Evolutionary conservation across 2,113 vertebrate species (phyloP), one percentile per base, ranked within the genome.

Genomic region (Brachirus orientalis): DNA sequence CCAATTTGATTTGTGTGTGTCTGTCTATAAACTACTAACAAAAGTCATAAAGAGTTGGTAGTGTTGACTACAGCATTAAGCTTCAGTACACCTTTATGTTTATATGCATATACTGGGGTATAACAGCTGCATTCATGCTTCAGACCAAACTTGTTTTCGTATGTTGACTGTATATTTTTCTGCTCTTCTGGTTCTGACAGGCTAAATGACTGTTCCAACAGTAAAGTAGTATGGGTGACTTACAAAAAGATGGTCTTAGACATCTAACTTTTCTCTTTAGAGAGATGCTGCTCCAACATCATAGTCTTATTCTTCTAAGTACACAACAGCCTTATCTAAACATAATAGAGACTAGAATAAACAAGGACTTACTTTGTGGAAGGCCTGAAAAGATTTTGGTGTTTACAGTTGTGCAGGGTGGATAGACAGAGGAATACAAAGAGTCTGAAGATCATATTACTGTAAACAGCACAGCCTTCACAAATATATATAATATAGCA

Each of bases 351-450:
- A 44, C 41, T 64, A 16, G 9, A 63, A 44, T 60, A 65, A 47
- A 51, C 68, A 71, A 51, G 20, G 16, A 10, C 10, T 17, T 52
- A 9, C 62, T 63, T 72, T 47, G 68, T 20, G 37, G 56, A 17
- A 1, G 45, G 50, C 54, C 40, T 43, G 35, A 62, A 61, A 65
- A 40, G 56, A 54, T 59, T 47, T 47, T 38, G 47, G 22, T 48
- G 52, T 66, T 79, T 67, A 16, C 45, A 36, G 43, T 33, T 16
- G 46, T 40, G 59, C 36, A 56, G 22, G 48, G 22, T 28, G 46
- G 22, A 72, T 6, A 72, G 14, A 76, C n/a, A 35, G 54, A 17
- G 60, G 69, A 71, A 79, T 56, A 61, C 52, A 68, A 51, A 53
- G 46, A 7, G 20, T n/a, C 22, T 45, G 40, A 2, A 1, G 35